Conservation (phyloP, 2,113 vertebrate species). For the Pangasianodon gigas region DNA sequence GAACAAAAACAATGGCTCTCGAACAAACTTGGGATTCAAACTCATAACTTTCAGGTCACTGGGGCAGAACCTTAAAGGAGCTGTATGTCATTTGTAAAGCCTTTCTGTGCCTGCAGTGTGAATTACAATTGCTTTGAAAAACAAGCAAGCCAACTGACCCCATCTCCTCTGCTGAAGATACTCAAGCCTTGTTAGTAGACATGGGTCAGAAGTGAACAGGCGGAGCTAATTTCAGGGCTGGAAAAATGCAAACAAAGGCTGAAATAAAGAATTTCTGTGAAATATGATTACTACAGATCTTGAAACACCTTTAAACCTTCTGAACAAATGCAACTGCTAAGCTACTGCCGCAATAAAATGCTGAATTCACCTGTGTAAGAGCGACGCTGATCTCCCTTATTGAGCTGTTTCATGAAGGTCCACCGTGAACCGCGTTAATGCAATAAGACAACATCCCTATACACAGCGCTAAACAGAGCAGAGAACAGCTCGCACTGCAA, state of each 20-base stretch:
- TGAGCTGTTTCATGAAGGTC: background rate
- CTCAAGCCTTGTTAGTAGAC: background rate
- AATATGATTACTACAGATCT: background rate
- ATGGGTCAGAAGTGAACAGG: background rate
- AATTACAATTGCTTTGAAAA: too few relatives aligned
- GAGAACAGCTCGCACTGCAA: background rate
- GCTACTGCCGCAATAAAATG: background rate
- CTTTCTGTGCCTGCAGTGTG: too few relatives aligned
- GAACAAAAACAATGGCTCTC: background rate
- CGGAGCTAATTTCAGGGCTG: too few relatives aligned
- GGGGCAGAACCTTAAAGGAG: too few relatives aligned
- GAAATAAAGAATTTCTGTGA: background rate
- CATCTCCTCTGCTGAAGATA: background rate
- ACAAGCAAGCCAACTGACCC: background rate
- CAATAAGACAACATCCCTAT: constrained; percentile 9
- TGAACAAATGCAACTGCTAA: background rate
- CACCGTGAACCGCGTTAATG: background rate
- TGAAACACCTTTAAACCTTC: background rate
- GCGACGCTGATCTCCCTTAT: background rate
- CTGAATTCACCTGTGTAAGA: background rate
- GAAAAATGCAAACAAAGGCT: background rate
- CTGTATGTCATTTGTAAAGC: too few relatives aligned
- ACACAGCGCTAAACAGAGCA: background rate
- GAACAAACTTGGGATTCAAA: background rate
- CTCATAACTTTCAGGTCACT: background rate